Percentiles rank a stretch among this genome's conserved stretches.
These are phyloP conservation scores for Melieria omissa DNA, from an alignment of 2,888 invertebrate genomes.

Conservation along the genomic window DNA sequence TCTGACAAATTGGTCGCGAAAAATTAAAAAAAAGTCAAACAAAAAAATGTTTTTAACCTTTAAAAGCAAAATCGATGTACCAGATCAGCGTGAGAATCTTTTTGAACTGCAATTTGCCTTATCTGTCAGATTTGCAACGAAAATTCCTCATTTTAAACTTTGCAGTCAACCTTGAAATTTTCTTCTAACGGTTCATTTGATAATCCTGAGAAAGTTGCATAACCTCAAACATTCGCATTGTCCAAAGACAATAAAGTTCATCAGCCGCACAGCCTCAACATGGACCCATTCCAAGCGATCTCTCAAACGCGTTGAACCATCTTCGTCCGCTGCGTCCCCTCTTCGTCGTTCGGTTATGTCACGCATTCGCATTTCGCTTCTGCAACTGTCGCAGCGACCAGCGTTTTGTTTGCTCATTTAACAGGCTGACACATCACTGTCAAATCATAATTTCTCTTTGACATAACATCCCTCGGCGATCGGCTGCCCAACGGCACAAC, in stretches of 20 bases:
- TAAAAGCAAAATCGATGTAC: too few species aligned
- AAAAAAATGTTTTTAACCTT: too few species aligned
- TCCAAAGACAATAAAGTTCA: slow-evolving; percentile 49
- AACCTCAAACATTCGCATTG: background rate
- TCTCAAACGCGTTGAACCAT: background rate
- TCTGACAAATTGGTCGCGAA: too few species aligned
- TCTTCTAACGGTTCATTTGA: slow-evolving; percentile 41
- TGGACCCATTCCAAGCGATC: background rate
- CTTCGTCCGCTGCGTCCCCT: background rate
- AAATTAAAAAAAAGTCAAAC: too few species aligned
- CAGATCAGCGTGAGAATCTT: too few species aligned
- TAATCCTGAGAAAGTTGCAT: slow-evolving; percentile 55
- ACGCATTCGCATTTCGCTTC: slow-evolving; percentile 6
- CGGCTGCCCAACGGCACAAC: background rate
- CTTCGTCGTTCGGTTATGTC: background rate
- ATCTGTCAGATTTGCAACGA: background rate
- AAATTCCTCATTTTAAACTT: background rate
- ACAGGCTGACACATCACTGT: slow-evolving; percentile 63
- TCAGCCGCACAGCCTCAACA: slow-evolving; percentile 21
- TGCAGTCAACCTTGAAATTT: slow-evolving; percentile 46
- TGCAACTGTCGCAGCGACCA: slow-evolving; percentile 41
- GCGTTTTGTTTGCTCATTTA: slow-evolving; percentile 54
- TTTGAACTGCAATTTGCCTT: slow-evolving; percentile 15
- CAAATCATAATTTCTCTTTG: slow-evolving; percentile 52
- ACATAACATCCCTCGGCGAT: slow-evolving; percentile 32